A percentile compares a stretch with the other conserved stretches of the same genome.
Conservation (phyloP, 2,113 vertebrate genomes). For the Halcyon malimbica region DNA sequence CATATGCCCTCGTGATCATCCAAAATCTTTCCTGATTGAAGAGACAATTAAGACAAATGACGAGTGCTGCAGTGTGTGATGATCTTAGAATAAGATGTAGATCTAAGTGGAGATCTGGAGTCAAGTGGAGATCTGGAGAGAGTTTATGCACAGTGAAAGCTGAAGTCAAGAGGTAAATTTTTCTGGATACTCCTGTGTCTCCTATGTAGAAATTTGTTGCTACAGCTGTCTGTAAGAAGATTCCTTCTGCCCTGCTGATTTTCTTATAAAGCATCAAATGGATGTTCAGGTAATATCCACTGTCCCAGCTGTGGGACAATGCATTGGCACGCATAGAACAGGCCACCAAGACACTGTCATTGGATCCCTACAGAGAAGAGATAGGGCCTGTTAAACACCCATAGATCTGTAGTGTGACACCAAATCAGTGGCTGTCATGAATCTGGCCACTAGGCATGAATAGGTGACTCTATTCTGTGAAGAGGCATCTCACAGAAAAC, state of each 20-base stretch:
- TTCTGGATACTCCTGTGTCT: background rate
- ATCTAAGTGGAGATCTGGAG: background rate
- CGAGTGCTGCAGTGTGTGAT: background rate
- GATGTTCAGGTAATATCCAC: background rate
- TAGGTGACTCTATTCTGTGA: background rate
- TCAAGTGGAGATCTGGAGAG: background rate
- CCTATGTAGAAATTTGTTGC: background rate
- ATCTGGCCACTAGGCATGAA: background rate
- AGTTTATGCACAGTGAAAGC: background rate
- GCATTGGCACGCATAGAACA: background rate
- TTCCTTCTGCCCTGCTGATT: background rate
- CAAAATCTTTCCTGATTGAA: background rate
- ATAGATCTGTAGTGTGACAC: background rate
- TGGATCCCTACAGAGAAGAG: background rate
- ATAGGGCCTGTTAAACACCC: background rate
- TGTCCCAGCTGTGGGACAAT: background rate
- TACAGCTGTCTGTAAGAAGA: background rate
- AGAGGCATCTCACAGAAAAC: background rate
- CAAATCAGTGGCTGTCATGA: background rate
- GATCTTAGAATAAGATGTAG: background rate
- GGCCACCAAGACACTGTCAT: background rate
- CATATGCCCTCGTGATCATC: background rate
- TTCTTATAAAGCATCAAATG: background rate
- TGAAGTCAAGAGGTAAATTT: background rate
- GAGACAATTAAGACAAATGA: background rate